phyloP scores from a whole-genome alignment of 92 coral and sea anemone genomes.

The Phenganax stokvisi region DNA sequence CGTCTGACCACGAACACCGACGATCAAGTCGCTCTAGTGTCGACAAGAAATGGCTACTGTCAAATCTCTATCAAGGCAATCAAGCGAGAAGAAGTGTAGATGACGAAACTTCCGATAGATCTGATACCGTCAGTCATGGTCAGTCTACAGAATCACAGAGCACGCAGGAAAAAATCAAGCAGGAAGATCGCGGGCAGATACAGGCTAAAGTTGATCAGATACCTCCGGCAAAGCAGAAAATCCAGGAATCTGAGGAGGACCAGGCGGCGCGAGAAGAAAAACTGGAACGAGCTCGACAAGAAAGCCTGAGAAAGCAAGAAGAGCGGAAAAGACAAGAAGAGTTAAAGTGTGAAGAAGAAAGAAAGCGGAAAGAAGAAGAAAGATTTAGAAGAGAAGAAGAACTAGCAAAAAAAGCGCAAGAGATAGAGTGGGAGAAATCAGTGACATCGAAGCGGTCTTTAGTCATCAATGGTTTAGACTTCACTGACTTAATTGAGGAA shows the following conservation, averaged over 20 bases:
- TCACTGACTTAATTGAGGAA: slow-evolving; percentile 79
- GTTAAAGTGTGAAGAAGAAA: slow-evolving; percentile 45
- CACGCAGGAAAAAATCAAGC: slow-evolving; percentile 13
- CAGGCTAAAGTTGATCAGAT: slow-evolving; percentile 36
- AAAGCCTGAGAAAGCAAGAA: slow-evolving; percentile 43
- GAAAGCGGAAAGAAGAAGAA: slow-evolving; percentile 69
- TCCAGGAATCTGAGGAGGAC: slow-evolving; percentile 45
- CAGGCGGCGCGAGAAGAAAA: slow-evolving; percentile 53
- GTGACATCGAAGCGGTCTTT: slow-evolving; percentile 86
- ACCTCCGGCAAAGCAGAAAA: background rate
- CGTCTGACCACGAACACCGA: slow-evolving; percentile 1
- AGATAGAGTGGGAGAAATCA: slow-evolving; percentile 94
- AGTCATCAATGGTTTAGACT: slow-evolving; percentile 88
- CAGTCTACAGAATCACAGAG: slow-evolving; percentile 36
- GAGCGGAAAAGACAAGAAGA: slow-evolving; percentile 64
- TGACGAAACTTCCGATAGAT: slow-evolving; percentile 11
- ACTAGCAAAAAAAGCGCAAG: slow-evolving; percentile 77
- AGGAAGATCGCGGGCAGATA: slow-evolving; percentile 24
- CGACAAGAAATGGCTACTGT: slow-evolving; percentile 35
- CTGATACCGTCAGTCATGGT: slow-evolving; percentile 12
- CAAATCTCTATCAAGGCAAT: slow-evolving; percentile 33
- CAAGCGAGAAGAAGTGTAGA: slow-evolving; percentile 14
- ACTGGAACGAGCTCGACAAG: slow-evolving; percentile 25
- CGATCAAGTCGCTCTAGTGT: slow-evolving; percentile 31
- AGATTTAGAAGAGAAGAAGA: slow-evolving; percentile 73